These are phyloP conservation scores for Drosophila athabasca DNA, from an alignment of 1,140 invertebrate genomes.

Conservation along the genomic window DNA sequence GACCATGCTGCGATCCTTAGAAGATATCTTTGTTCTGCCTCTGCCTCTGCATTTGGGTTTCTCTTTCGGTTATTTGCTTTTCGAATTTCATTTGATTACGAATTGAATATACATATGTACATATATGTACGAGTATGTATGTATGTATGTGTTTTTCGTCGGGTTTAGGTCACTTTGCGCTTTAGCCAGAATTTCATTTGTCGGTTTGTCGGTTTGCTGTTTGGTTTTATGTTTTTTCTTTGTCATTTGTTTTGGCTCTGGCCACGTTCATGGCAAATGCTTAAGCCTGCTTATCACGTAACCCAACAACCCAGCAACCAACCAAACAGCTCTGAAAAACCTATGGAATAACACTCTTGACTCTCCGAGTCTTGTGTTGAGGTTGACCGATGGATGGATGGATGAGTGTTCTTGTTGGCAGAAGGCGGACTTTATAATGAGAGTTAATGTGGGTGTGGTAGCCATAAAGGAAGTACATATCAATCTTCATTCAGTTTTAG, in stretches of 20 bases:
- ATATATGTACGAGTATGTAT: no score
- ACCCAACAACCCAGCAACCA: slow-evolving; percentile 30
- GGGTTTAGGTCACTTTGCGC: slow-evolving; percentile 41
- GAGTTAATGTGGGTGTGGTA: slow-evolving; percentile 29
- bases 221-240: slow-evolving; percentile 47
- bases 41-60: slow-evolving; percentile 3
- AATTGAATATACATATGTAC: slow-evolving; percentile 19
- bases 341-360: slow-evolving; percentile 43
- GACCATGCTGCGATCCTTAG: no score
- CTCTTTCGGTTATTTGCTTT: slow-evolving; percentile 18
- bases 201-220: slow-evolving; percentile 46
- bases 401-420: not conserved
- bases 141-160: no score
- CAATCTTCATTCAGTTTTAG: slow-evolving; percentile 29
- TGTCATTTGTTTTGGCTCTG: slow-evolving; percentile 34
- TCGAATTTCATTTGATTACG: slow-evolving; percentile 26
- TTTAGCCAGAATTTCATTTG: slow-evolving; percentile 60
- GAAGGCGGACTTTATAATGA: not conserved
- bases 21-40: no score
- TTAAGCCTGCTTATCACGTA: slow-evolving; percentile 77
- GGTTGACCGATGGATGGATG: not conserved
- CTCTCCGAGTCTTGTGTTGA: slow-evolving; percentile 23
- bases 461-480: slow-evolving; percentile 35
- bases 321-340: slow-evolving; percentile 16
- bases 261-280: slow-evolving; percentile 61